These are phyloP conservation scores for Acanthisitta chloris DNA, from an alignment of 2,113 vertebrate genomes.

Conservation along the genomic window DNA sequence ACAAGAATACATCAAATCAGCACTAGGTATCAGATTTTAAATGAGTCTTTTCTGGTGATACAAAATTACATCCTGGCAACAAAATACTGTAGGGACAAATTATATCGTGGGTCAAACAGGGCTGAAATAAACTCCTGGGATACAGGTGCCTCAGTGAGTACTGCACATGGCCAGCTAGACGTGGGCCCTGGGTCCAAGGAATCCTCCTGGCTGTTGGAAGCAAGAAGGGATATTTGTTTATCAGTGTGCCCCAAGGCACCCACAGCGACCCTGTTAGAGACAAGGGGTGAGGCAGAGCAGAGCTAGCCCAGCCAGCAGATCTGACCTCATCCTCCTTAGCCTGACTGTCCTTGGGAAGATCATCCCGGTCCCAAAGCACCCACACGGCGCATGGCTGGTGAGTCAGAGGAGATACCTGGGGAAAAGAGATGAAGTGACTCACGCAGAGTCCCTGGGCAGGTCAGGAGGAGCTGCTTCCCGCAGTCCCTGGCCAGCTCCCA, in stretches of 20 bases:
- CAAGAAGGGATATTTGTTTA: background rate
- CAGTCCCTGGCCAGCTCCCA: background rate
- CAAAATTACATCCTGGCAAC: background rate
- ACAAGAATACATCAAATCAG: background rate
- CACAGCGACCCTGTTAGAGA: background rate
- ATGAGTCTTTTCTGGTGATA: fast-evolving
- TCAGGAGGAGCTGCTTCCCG: background rate
- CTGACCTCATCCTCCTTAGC: background rate
- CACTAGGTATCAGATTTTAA: background rate
- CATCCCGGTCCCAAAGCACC: background rate
- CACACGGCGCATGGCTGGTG: background rate
- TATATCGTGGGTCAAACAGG: background rate
- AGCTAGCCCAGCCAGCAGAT: background rate
- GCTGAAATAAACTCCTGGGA: background rate
- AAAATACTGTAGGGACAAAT: background rate
- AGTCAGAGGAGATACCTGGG: background rate
- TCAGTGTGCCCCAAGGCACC: background rate
- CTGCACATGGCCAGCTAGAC: background rate
- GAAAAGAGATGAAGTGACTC: background rate
- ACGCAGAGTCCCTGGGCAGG: background rate
- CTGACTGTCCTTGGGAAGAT: background rate
- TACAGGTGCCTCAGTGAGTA: background rate
- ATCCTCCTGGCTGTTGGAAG: background rate
- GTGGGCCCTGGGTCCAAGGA: background rate
- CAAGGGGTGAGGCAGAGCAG: fast-evolving